Evolutionary conservation across 2,888 invertebrate species (phyloP).

Genomic region (Hyalella azteca): DNA sequence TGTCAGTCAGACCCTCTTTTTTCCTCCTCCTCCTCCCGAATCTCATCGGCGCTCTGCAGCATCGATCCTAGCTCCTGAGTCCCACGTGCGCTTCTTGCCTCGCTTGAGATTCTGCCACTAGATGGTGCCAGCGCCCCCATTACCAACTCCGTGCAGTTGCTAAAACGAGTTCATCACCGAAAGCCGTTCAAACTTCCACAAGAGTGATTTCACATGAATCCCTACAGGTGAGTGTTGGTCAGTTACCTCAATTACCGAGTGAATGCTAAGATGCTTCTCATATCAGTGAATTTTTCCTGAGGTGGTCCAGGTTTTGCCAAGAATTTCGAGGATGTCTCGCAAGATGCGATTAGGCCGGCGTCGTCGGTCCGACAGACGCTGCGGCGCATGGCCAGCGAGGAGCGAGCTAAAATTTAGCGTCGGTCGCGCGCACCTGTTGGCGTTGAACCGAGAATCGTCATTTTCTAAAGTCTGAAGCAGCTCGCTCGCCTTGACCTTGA

Average conservation of each 20-base stretch:
- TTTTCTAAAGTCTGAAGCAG: slow-evolving; percentile 21
- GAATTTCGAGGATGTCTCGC: neutral
- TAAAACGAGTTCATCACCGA: neutral
- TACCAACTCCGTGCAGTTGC: slow-evolving; percentile 15
- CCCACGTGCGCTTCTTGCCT: slow-evolving; percentile 3
- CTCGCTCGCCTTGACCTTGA: slow-evolving; percentile 36
- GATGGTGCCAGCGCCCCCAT: slow-evolving; percentile 28
- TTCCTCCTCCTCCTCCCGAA: neutral
- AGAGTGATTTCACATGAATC: slow-evolving; percentile 27
- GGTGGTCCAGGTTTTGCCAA: neutral
- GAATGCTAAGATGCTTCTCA: neutral
- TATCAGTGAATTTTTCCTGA: neutral
- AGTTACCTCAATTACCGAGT: neutral
- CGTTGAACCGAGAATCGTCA: neutral
- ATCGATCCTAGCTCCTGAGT: neutral
- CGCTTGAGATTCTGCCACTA: slow-evolving; percentile 17
- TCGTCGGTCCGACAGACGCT: neutral
- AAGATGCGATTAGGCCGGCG: slow-evolving; percentile 6
- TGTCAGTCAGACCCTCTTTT: slow-evolving; percentile 25
- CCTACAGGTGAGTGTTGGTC: slow-evolving; percentile 1
- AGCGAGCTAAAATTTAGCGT: neutral
- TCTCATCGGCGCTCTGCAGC: neutral
- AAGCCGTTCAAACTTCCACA: neutral
- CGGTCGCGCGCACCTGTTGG: slow-evolving; percentile 32
- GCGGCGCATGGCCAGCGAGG: slow-evolving; percentile 7